Percentiles rank a stretch among this genome's conserved stretches.
phyloP scores from a whole-genome alignment of 2,113 vertebrate genomes.

The Natator depressus region DNA sequence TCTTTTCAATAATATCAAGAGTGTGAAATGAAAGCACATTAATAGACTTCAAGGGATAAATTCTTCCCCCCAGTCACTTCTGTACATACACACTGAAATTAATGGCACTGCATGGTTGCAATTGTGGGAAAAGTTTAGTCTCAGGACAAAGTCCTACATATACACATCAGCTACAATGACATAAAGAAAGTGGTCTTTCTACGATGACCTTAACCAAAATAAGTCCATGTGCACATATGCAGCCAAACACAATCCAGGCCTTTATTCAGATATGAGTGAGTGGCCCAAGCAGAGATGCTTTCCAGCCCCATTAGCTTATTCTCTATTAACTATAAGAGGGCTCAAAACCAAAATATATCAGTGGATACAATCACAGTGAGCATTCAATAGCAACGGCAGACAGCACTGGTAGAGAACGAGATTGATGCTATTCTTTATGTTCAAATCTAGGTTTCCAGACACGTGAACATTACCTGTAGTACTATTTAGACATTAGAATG shows the following conservation, averaged over 20 bases:
- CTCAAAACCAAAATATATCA: neutral
- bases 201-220: neutral
- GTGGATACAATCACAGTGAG: neutral
- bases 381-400: neutral
- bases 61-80: neutral
- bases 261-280: neutral
- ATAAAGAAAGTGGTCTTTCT: neutral
- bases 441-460: neutral
- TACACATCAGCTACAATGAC: neutral
- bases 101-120: rapidly evolving
- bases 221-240: rapidly evolving
- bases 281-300: neutral
- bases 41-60: neutral
- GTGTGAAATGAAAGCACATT: neutral
- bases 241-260: neutral
- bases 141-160: neutral
- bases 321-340: neutral
- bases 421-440: neutral
- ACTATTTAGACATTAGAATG: neutral
- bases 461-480: neutral
- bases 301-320: neutral
- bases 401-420: neutral
- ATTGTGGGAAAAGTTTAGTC: neutral
- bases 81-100: neutral
- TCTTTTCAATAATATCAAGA: rapidly evolving